Conservation (phyloP, 2,888 invertebrate genomes). For the Tipula confusa region DNA sequence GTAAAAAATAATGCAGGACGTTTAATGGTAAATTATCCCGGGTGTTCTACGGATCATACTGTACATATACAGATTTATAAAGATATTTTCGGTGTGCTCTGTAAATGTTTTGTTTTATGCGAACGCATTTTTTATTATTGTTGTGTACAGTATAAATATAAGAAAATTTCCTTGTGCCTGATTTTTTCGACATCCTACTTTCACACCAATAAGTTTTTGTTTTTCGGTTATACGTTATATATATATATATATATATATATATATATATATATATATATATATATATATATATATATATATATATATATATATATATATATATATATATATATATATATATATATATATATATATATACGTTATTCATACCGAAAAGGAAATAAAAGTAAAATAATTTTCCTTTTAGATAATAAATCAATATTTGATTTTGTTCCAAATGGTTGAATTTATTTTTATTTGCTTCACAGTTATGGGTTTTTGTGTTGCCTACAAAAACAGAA, state of each 20-base stretch:
- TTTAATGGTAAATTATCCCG: no score
- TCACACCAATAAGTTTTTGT: slow-evolving; percentile 12
- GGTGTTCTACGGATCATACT: no score
- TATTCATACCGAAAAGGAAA: background rate
- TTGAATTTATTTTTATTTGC: slow-evolving; percentile 3
- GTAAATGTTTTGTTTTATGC: background rate
- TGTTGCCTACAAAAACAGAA: slow-evolving; percentile 3
- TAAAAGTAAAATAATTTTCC: background rate
- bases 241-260: no score
- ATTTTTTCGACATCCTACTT: background rate
- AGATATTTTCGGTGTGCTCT: background rate
- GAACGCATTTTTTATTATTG: background rate
- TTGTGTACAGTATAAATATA: background rate
- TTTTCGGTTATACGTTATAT: background rate
- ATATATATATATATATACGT: no score
- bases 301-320: no score
- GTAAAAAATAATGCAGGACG: no score
- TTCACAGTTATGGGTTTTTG: slow-evolving; percentile 15
- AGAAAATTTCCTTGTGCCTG: slow-evolving; percentile 20
- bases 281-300: no score
- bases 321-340: no score
- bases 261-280: no score
- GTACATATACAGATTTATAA: no score
- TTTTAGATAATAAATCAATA: slow-evolving; percentile 20
- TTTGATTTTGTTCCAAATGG: slow-evolving; percentile 20